Percentiles rank a stretch among this genome's conserved stretches.
Conservation (phyloP, 2,113 vertebrate species). For the Platichthys stellatus region DNA sequence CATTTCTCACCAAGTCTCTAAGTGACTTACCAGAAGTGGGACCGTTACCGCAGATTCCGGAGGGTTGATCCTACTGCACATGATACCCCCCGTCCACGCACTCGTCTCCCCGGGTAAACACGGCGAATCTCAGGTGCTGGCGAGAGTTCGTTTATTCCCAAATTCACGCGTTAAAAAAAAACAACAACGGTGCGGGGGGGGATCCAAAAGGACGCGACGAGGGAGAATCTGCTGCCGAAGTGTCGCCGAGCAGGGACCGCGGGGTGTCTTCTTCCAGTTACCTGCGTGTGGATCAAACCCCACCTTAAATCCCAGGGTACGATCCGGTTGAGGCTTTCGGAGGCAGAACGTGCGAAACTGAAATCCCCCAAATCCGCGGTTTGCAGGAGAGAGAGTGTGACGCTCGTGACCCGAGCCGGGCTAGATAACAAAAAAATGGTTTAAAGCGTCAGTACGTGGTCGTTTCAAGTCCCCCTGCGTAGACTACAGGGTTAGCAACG, state of each 20-base stretch:
- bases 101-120: conserved; percentile 38
- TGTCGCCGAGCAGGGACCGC: conserved; percentile 57
- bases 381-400: conserved; percentile 24
- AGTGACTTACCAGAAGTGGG: conserved; percentile 75
- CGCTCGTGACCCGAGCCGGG: conserved; percentile 41
- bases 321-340: conserved; percentile 41
- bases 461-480: conserved; percentile 33
- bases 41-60: conserved; percentile 48
- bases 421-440: conserved; percentile 2
- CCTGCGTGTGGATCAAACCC: conserved; percentile 69
- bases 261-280: conserved; percentile 50
- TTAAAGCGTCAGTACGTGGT: conserved; percentile 49
- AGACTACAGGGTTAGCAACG: not conserved
- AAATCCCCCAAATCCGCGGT: conserved; percentile 13
- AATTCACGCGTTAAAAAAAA: conserved; percentile 15
- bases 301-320: conserved; percentile 66
- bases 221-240: conserved; percentile 53
- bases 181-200: not conserved
- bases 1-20: conserved; percentile 48
- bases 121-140: conserved; percentile 11
- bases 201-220: conserved; percentile 53
- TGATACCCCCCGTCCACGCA: conserved; percentile 54
- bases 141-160: conserved; percentile 62
- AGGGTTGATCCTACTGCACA: conserved; percentile 39
- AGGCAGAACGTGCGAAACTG: conserved; percentile 25